Evolutionary conservation across 2,888 invertebrate genomes (phyloP), one percentile per base, ranked within the genome.

Genomic region (Portevinia maculata): DNA sequence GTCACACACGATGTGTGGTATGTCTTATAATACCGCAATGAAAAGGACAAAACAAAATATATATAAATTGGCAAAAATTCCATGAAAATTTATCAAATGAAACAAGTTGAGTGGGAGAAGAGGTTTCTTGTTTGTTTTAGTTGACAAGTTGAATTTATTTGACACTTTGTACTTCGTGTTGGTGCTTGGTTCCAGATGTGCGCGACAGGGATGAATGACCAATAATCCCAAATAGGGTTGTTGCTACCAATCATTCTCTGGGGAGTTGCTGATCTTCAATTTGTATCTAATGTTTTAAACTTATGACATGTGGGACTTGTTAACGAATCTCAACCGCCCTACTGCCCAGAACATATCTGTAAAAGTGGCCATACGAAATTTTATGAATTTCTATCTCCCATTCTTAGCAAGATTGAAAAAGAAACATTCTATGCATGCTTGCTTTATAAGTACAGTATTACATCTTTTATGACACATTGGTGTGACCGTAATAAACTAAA

Each of bases 141-240:
- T 73, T 73, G 76, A 78, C 83, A 83, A 83, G 53, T 65, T 53
- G 62, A 83, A 83, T 83, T 76, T 78, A 83, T 78, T 78, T 65
- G 70, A 76, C 76, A 81, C 70, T 81, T 81, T 81, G 81, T 59
- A 76, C 70, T 81, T 81, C 76, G 81, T 59, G 64, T 64, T 57
- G 24, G 28, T 48, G 24, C 48, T 28, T 48, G n/a, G n/a, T 65
- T 9, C 30, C 46, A 55, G 41, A 41, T 52, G 39, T 53, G 32
- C 19, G 24, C n/a, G 19, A 24, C 41, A 59, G n/a, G 32, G 30
- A 53, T 46, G 17, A 30, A 8, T 13, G 28, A n/a, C 28, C 24
- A 46, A 13, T 48, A 48, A 37, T 62, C 19, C 34, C 8, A n/a
- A 19, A 15, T 37, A 21, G 34, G 11, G 6, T 32, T 32, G 44